Conservation (phyloP, 2,888 invertebrate genomes). For the Steinernema carpocapsae region DNA sequence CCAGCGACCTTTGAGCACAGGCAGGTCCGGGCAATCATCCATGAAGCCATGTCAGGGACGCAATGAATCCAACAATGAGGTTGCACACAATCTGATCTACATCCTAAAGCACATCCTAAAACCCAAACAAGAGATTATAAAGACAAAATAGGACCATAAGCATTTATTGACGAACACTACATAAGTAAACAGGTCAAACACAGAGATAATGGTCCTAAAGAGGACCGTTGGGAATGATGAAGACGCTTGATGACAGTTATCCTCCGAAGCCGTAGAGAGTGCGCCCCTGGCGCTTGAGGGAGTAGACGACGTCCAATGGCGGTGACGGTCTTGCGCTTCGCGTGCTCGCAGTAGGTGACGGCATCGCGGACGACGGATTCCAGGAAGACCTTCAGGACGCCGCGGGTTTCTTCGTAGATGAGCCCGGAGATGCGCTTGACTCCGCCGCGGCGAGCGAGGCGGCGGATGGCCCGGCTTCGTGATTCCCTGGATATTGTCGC, state of each 20-base stretch:
- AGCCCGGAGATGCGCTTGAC: conserved; percentile 48
- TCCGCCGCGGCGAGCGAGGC: conserved; percentile 72
- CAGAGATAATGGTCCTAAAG: too few species aligned
- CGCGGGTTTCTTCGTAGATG: conserved; percentile 68
- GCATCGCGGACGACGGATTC: conserved; percentile 83
- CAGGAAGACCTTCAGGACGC: conserved; percentile 74
- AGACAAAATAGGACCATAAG: too few species aligned
- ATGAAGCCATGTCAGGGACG: too few species aligned
- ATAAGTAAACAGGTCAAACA: too few species aligned
- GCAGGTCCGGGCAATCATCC: too few species aligned
- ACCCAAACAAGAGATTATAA: too few species aligned
- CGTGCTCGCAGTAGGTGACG: conserved; percentile 86
- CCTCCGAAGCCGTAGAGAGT: conserved; percentile 68
- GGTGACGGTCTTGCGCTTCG: conserved; percentile 85
- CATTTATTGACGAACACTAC: too few species aligned
- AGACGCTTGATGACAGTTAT: conserved; percentile 38
- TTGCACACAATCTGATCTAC: too few species aligned
- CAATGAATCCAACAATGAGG: too few species aligned
- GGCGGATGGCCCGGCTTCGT: conserved; percentile 72
- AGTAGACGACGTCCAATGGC: conserved; percentile 86
- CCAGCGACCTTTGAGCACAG: too few species aligned
- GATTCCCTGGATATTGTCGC: conserved; percentile 73
- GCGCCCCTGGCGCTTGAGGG: conserved; percentile 65
- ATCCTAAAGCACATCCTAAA: too few species aligned
- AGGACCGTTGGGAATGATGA: too few species aligned